phyloP scores from a whole-genome alignment of 2,797 vertebrate genomes.

The Sebastes hubbsi region DNA sequence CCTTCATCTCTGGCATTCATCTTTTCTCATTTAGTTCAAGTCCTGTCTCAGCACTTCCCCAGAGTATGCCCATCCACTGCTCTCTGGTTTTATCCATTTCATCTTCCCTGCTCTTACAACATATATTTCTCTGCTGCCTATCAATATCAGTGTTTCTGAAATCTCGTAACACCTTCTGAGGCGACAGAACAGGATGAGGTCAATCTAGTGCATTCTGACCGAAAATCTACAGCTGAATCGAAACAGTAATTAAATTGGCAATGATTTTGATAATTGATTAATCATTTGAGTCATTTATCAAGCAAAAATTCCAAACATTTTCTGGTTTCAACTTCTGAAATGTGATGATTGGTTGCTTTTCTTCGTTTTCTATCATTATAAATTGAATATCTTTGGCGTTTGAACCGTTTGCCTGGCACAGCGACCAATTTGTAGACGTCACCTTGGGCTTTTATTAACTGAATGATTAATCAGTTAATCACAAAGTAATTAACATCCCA shows the following conservation, averaged over 20 bases:
- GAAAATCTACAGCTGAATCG: not conserved
- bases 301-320: not conserved
- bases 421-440: not conserved
- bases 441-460: not conserved
- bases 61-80: conserved; percentile 13
- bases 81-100: conserved; percentile 44
- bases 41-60: conserved; percentile 38
- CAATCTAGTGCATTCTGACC: not conserved
- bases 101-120: conserved; percentile 23
- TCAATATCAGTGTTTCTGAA: conserved; percentile 18
- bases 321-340: not conserved
- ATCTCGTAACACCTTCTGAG: not conserved
- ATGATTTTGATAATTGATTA: not conserved
- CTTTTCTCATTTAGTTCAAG: conserved; percentile 58
- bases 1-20: conserved; percentile 64
- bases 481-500: not conserved
- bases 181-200: not conserved
- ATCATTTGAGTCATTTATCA: not conserved
- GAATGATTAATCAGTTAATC: not conserved
- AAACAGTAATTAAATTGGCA: not conserved
- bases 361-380: not conserved
- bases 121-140: conserved; percentile 13
- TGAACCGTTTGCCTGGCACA: not conserved
- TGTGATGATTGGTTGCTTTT: not conserved
- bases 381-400: not conserved